Evolutionary conservation across 2,888 invertebrate genomes (phyloP).

Genomic region (Drosophila formosana): DNA sequence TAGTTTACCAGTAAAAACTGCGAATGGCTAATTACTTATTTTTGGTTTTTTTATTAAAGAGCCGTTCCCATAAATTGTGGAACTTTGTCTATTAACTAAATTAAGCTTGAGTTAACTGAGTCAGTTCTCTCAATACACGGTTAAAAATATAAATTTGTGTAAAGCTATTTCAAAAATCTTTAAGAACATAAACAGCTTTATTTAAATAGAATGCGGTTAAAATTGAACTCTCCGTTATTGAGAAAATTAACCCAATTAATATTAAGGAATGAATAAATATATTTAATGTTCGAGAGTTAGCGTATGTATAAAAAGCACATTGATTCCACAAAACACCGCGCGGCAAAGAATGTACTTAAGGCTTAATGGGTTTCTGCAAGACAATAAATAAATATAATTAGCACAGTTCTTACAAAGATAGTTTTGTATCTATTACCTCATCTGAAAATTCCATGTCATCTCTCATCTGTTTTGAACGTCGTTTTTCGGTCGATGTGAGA

Average conservation of each 20-base stretch:
- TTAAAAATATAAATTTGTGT: conserved; percentile 35
- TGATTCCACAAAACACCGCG: conserved; percentile 55
- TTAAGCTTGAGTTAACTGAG: conserved; percentile 68
- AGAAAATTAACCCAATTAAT: conserved; percentile 65
- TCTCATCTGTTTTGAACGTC: conserved; percentile 87
- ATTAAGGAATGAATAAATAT: conserved; percentile 83
- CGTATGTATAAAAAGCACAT: conserved; percentile 70
- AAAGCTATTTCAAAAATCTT: conserved; percentile 28
- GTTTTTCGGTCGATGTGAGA: conserved; percentile 87
- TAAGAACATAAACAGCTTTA: conserved; percentile 27
- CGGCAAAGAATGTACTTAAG: conserved; percentile 53
- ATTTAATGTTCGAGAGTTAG: conserved; percentile 67
- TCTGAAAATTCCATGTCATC: conserved; percentile 83
- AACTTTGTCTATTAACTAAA: conserved; percentile 67
- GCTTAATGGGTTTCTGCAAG: conserved; percentile 75
- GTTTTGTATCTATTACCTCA: conserved; percentile 70
- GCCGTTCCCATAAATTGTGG: conserved; percentile 70
- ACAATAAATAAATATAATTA: conserved; percentile 5
- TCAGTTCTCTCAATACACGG: conserved; percentile 53
- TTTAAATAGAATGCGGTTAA: conserved; percentile 33
- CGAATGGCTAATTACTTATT: conserved; percentile 47
- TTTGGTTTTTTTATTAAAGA: conserved; percentile 78
- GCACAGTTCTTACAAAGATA: neutral
- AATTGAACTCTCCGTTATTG: conserved; percentile 46
- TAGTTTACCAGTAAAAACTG: conserved; percentile 14